phyloP scores from a whole-genome alignment of 2,797 vertebrate species.

The Astyanax mexicanus region DNA sequence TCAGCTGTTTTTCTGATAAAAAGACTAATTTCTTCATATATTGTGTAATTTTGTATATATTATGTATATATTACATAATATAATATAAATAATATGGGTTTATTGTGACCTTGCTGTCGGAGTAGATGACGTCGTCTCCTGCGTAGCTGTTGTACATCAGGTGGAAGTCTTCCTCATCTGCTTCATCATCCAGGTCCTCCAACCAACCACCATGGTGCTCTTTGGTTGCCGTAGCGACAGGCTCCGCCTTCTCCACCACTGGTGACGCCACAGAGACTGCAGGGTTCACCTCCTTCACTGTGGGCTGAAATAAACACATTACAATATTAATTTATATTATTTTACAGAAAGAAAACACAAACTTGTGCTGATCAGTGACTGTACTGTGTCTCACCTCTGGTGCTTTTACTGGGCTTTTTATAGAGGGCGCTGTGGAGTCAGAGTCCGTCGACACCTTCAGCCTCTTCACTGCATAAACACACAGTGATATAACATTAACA shows the following conservation, averaged over 20 bases:
- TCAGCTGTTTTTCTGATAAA: too few species aligned
- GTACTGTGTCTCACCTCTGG: conserved; percentile 50
- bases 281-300: not conserved
- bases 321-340: too few species aligned
- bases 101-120: conserved; percentile 83
- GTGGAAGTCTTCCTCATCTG: conserved; percentile 73
- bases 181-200: conserved; percentile 78
- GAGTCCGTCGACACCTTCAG: conserved; percentile 68
- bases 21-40: too few species aligned
- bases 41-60: too few species aligned
- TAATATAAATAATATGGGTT: too few species aligned
- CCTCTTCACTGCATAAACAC: conserved; percentile 68
- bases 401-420: conserved; percentile 62
- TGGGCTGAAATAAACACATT: conserved; percentile 8
- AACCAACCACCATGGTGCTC: conserved; percentile 64
- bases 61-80: too few species aligned
- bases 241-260: conserved; percentile 56
- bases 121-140: conserved; percentile 78
- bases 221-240: conserved; percentile 53
- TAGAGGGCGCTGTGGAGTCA: conserved; percentile 38
- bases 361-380: not conserved
- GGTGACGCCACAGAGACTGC: conserved; percentile 4
- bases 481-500: not conserved
- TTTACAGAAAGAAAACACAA: too few species aligned
- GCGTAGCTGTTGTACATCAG: conserved; percentile 80